Conservation (phyloP, 2,888 invertebrate species). For the Emmelina monodactyla region DNA sequence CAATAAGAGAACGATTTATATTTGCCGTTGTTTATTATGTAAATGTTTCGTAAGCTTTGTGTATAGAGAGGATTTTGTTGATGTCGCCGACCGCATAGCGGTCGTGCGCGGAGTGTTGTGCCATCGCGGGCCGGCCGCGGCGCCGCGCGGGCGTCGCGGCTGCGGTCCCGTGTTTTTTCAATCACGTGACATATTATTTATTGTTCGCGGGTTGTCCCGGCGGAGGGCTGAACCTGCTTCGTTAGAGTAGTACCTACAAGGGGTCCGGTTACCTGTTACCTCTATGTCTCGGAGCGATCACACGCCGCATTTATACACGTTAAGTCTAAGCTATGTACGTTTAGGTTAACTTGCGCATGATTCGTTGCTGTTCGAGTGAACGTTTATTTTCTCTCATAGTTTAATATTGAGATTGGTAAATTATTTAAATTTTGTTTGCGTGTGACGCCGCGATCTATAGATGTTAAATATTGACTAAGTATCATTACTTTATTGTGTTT, state of each 20-base stretch:
- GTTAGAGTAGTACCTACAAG: slow-evolving; percentile 21
- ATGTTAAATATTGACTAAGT: neutral
- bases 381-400: neutral
- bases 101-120: slow-evolving; percentile 36
- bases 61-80: slow-evolving; percentile 33
- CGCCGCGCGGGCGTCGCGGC: slow-evolving; percentile 8
- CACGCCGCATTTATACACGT: slow-evolving; percentile 2
- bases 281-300: neutral
- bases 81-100: slow-evolving; percentile 44
- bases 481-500: slow-evolving; percentile 1
- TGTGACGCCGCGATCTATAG: neutral
- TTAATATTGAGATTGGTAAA: neutral
- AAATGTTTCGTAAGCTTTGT: slow-evolving; percentile 41
- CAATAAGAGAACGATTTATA: slow-evolving; percentile 44
- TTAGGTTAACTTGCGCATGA: too few relatives aligned
- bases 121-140: slow-evolving; percentile 29
- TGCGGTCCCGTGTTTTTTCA: slow-evolving; percentile 22
- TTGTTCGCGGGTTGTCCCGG: slow-evolving; percentile 15
- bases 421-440: slow-evolving; percentile 1
- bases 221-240: neutral
- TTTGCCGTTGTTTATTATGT: slow-evolving; percentile 55
- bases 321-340: too few relatives aligned
- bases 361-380: neutral
- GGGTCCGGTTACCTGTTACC: neutral
- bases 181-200: slow-evolving; percentile 49